These are phyloP conservation scores for Embidobia sp. DNA, from an alignment of 2,888 invertebrate genomes.

Conservation along the genomic window DNA sequence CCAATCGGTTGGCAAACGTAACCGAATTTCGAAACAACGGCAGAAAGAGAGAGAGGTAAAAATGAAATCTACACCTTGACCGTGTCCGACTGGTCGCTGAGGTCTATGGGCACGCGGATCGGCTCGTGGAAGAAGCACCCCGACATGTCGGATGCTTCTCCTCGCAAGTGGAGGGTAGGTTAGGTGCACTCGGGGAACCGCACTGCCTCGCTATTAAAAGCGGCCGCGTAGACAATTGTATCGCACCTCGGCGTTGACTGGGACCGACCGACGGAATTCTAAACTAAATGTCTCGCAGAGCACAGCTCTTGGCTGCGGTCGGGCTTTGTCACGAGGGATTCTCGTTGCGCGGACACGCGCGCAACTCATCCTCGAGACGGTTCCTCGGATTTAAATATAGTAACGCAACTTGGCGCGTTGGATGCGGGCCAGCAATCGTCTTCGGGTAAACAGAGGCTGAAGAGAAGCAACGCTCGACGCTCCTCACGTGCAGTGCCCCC, in stretches of 20 bases:
- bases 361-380: slow-evolving; percentile 68
- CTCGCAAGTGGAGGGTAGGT: slow-evolving; percentile 25
- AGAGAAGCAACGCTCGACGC: neutral
- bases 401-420: slow-evolving; percentile 63
- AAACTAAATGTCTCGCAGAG: slow-evolving; percentile 53
- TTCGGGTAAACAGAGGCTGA: slow-evolving; percentile 52
- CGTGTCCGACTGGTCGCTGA: slow-evolving; percentile 89
- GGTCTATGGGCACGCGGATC: slow-evolving; percentile 89
- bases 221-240: too few species aligned
- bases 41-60: neutral
- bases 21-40: slow-evolving; percentile 19
- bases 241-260: slow-evolving; percentile 64
- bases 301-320: slow-evolving; percentile 57
- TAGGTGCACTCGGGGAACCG: slow-evolving; percentile 24
- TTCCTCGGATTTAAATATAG: slow-evolving; percentile 67
- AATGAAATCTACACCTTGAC: slow-evolving; percentile 84
- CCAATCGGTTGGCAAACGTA: slow-evolving; percentile 9
- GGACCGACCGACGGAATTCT: slow-evolving; percentile 48
- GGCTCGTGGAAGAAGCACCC: slow-evolving; percentile 87
- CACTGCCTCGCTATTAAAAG: too few species aligned
- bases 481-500: slow-evolving; percentile 5
- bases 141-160: slow-evolving; percentile 72
- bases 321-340: slow-evolving; percentile 65
- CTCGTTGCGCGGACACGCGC: slow-evolving; percentile 65
- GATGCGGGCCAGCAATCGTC: slow-evolving; percentile 49